Conservation (phyloP, 2,888 invertebrate species). For the Pristionchus maxplancki region DNA sequence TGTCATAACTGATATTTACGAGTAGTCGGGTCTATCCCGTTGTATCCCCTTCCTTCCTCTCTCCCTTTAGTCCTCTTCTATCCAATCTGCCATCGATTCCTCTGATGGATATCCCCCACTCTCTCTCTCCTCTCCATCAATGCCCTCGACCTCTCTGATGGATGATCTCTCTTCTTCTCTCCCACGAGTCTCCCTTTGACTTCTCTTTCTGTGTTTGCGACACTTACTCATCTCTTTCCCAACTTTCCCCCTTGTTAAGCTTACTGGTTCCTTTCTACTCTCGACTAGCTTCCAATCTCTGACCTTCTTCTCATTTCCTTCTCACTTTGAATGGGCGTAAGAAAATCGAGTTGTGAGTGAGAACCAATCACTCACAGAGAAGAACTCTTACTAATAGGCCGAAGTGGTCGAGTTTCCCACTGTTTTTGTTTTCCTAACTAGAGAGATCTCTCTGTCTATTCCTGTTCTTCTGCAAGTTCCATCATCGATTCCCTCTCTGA, state of each 20-base stretch:
- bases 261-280: conserved; percentile 24
- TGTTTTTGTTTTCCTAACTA: not conserved
- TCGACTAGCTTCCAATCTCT: not conserved
- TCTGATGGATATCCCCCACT: not conserved
- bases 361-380: not conserved
- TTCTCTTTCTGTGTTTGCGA: not conserved
- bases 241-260: not conserved
- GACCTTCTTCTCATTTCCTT: not conserved
- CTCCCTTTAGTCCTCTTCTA: not conserved
- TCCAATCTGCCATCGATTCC: conserved; percentile 23
- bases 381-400: not conserved
- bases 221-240: not conserved
- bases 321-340: not conserved
- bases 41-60: not conserved
- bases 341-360: not conserved
- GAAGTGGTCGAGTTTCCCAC: not conserved
- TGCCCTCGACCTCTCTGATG: not conserved
- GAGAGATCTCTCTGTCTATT: not conserved
- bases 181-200: not conserved
- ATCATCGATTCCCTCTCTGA: conserved; percentile 4
- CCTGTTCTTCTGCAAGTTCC: not conserved
- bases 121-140: conserved; percentile 14
- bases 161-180: not conserved
- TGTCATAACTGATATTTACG: conserved; percentile 12
- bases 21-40: not conserved